These are phyloP conservation scores for Epirrhoe tristata DNA, from an alignment of 2,888 invertebrate genomes.

Conservation along the genomic window DNA sequence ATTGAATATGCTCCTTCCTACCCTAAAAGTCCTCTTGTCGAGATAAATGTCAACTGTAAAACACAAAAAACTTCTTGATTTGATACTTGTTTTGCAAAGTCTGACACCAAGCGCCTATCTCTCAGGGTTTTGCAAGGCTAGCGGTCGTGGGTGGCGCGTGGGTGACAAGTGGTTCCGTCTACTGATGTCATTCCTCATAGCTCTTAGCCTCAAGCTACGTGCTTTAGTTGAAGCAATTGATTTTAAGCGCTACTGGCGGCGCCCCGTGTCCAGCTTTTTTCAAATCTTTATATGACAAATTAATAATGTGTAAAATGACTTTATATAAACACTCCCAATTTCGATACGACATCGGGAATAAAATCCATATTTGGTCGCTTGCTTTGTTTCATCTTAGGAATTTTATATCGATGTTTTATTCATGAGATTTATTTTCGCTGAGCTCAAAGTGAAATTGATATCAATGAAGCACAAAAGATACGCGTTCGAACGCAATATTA, in stretches of 20 bases:
- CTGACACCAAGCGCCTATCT: constrained; percentile 32
- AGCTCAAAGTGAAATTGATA: constrained; percentile 17
- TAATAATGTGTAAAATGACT: not conserved
- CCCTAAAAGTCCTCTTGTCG: not conserved
- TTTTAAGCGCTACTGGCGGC: constrained; percentile 28
- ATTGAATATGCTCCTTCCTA: not conserved
- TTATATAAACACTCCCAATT: not conserved
- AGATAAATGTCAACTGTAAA: not conserved
- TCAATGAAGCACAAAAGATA: constrained; percentile 22
- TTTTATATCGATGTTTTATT: constrained; percentile 10
- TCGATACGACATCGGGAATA: not conserved
- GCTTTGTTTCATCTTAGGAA: not conserved
- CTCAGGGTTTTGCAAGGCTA: constrained; percentile 76
- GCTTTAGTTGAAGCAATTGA: constrained; percentile 27
- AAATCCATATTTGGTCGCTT: not conserved
- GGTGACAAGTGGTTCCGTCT: constrained; percentile 74
- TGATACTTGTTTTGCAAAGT: constrained; percentile 39
- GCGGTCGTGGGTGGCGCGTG: constrained; percentile 70
- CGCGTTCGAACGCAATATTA: constrained; percentile 12
- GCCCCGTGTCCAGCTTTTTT: constrained; percentile 10
- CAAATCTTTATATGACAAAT: constrained; percentile 7
- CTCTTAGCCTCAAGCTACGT: constrained; percentile 50
- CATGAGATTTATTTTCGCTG: constrained; percentile 17
- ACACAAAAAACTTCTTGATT: not conserved
- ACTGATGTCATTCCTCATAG: constrained; percentile 73